Percentiles rank a stretch among this genome's conserved stretches.
phyloP scores from a whole-genome alignment of 2,113 vertebrate genomes.

The Bujurquina vittata region DNA sequence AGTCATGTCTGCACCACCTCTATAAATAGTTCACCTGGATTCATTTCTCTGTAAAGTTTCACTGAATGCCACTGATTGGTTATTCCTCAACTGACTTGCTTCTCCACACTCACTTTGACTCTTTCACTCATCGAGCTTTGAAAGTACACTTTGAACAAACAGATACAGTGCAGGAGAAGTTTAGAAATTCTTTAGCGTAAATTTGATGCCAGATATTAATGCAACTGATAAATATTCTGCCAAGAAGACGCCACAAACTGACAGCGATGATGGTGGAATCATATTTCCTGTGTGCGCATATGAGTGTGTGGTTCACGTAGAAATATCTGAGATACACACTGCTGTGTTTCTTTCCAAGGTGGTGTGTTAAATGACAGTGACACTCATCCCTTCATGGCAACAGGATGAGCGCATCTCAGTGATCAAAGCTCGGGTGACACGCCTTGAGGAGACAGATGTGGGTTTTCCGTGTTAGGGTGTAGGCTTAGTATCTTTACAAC shows the following conservation, averaged over 20 bases:
- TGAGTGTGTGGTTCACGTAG: not conserved
- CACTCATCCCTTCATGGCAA: slow-evolving; percentile 70
- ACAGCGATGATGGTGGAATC: slow-evolving; percentile 17
- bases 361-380: slow-evolving; percentile 74
- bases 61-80: slow-evolving; percentile 7
- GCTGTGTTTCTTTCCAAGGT: slow-evolving; percentile 8
- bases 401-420: slow-evolving; percentile 53
- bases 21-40: slow-evolving; percentile 50
- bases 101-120: not conserved
- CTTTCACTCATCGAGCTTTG: slow-evolving; percentile 32
- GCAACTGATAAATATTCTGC: slow-evolving; percentile 50
- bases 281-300: not conserved
- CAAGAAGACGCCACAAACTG: slow-evolving; percentile 54
- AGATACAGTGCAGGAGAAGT: slow-evolving; percentile 3
- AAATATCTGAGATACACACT: slow-evolving; percentile 8
- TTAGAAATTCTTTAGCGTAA: slow-evolving; percentile 26
- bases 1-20: slow-evolving; percentile 28
- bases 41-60: slow-evolving; percentile 5
- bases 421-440: slow-evolving; percentile 68
- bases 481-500: slow-evolving; percentile 25
- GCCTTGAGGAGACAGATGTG: slow-evolving; percentile 62
- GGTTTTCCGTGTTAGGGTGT: slow-evolving; percentile 38
- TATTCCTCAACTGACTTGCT: slow-evolving; percentile 20
- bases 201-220: slow-evolving; percentile 42
- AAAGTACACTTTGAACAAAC: slow-evolving; percentile 10